phyloP scores from a whole-genome alignment of 2,888 invertebrate genomes.

The Dicyrtomina minuta region DNA sequence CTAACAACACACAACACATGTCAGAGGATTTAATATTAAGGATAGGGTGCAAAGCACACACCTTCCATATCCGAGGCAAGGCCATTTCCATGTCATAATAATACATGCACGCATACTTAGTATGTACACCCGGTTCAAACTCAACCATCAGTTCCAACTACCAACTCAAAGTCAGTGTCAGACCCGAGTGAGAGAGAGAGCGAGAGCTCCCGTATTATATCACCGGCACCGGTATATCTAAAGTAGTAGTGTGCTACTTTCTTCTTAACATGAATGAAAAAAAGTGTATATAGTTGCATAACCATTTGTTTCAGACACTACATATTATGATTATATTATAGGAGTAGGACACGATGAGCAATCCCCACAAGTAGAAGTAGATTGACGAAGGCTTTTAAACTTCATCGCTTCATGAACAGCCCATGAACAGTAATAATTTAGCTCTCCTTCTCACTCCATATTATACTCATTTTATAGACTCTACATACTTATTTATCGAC shows the following conservation, averaged over 20 bases:
- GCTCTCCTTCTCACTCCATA: constrained; percentile 7
- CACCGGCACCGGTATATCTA: no score
- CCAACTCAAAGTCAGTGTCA: neutral
- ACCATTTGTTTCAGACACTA: constrained; percentile 1
- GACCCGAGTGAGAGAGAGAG: neutral
- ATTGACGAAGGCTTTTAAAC: constrained; percentile 23
- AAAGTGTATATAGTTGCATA: neutral
- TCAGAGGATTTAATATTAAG: no score
- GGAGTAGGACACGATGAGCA: neutral
- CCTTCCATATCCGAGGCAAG: no score
- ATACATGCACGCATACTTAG: no score
- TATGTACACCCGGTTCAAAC: no score
- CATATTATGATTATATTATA: neutral
- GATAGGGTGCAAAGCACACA: no score
- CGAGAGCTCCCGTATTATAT: neutral
- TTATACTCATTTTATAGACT: neutral
- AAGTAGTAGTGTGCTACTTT: neutral
- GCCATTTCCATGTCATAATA: no score
- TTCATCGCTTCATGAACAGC: constrained; percentile 12
- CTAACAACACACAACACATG: no score
- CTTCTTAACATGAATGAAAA: no score
- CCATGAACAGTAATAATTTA: constrained; percentile 33
- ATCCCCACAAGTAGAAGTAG: constrained; percentile 6
- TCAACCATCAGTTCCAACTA: neutral
- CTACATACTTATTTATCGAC: constrained; percentile 29